These are phyloP conservation scores for Falco naumanni DNA, from an alignment of 2,797 vertebrate genomes.

Conservation along the genomic window DNA sequence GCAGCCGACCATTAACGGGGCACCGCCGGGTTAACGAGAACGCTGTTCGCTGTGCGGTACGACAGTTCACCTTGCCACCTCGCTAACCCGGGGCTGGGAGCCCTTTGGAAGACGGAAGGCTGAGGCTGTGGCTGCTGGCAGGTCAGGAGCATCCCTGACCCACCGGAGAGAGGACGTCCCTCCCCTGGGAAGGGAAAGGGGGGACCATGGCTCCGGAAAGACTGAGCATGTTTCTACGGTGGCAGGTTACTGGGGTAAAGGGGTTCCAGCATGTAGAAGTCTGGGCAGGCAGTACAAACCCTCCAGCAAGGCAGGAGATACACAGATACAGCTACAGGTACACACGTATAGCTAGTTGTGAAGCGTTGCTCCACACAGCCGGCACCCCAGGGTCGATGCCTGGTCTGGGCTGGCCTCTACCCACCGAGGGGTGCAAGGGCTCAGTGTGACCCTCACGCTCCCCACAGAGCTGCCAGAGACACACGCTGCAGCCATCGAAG, in stretches of 20 bases:
- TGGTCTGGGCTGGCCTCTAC: background rate
- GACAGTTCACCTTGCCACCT: no score
- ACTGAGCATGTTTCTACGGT: background rate
- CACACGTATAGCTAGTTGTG: background rate
- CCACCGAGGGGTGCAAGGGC: background rate
- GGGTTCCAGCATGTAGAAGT: background rate
- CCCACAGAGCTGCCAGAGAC: background rate
- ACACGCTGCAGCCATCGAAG: fast-evolving
- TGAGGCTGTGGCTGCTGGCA: background rate
- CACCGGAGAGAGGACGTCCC: background rate
- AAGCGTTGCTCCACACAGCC: fast-evolving
- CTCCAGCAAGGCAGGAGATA: background rate
- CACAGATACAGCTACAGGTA: fast-evolving
- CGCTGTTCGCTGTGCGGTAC: background rate
- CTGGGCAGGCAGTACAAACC: background rate
- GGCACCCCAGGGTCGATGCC: fast-evolving
- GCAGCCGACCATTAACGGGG: background rate
- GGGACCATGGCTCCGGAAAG: background rate
- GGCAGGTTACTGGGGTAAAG: background rate
- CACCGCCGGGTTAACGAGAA: background rate
- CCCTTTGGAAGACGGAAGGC: background rate
- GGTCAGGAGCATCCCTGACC: background rate
- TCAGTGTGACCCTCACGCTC: fast-evolving
- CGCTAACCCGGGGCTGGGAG: background rate
- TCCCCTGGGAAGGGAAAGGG: background rate